These are phyloP conservation scores for Talpa occidentalis DNA, from an alignment of 2,113 vertebrate species.

Conservation along the genomic window DNA sequence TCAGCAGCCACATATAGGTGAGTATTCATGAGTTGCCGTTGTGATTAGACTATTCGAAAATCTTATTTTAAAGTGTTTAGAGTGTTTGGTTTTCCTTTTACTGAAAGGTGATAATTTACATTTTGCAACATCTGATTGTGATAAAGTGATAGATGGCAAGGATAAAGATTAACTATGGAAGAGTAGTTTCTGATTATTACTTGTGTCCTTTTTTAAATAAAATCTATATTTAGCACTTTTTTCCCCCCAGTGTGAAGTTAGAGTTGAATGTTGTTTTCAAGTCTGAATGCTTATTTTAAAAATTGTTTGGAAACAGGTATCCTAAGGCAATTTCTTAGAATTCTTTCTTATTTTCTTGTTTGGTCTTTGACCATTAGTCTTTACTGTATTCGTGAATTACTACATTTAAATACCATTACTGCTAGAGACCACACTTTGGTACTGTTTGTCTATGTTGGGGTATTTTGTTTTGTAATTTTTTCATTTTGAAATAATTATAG, in stretches of 20 bases:
- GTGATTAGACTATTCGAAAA: neutral
- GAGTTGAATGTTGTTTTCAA: conserved; percentile 7
- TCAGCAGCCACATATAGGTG: conserved; percentile 98
- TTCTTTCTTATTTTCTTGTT: conserved; percentile 18
- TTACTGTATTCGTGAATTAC: neutral
- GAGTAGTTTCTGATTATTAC: neutral
- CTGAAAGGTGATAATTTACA: neutral
- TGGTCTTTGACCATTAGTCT: conserved; percentile 30
- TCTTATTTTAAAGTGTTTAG: neutral
- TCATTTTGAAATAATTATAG: neutral
- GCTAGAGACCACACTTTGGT: neutral
- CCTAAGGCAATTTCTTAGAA: neutral
- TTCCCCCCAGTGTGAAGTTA: neutral
- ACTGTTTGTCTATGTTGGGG: neutral
- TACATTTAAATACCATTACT: neutral
- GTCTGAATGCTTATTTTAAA: conserved; percentile 13
- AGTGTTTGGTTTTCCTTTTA: neutral
- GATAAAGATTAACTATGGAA: conserved; percentile 13
- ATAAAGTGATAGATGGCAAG: conserved; percentile 1
- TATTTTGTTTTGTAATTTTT: neutral
- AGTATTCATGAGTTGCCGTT: conserved; percentile 60
- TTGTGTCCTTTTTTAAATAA: conserved; percentile 32
- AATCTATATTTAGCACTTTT: neutral
- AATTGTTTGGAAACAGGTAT: conserved; percentile 19
- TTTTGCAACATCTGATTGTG: conserved; percentile 45